phyloP scores from a whole-genome alignment of 64 coral and sea anemone genomes.

The Anthopleura sola region DNA sequence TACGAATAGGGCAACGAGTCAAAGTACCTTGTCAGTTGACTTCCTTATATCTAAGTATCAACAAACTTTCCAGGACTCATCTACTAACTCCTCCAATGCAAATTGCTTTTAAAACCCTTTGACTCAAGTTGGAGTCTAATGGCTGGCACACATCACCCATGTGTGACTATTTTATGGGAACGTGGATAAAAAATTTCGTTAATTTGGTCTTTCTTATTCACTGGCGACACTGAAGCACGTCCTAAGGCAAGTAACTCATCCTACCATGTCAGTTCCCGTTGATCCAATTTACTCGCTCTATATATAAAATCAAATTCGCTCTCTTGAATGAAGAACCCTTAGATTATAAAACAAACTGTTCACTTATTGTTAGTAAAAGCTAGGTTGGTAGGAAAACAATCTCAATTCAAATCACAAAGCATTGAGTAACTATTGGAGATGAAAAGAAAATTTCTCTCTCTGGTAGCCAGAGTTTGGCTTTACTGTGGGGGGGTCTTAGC shows the following conservation, averaged over 20 bases:
- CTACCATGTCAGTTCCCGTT: neutral
- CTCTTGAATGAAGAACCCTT: neutral
- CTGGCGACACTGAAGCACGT: neutral
- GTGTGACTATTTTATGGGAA: constrained; percentile 4
- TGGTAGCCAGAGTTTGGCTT: neutral
- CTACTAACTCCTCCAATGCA: constrained; percentile 1
- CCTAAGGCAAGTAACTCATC: neutral
- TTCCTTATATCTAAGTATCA: constrained; percentile 10
- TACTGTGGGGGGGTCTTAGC: neutral
- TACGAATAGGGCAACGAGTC: constrained; percentile 4
- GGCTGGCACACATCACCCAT: neutral
- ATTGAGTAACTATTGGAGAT: constrained; percentile 2
- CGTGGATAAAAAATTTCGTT: neutral
- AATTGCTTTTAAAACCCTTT: constrained; percentile 11
- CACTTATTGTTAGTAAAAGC: neutral
- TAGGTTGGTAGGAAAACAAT: constrained; percentile 1
- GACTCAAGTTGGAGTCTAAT: neutral
- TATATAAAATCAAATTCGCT: neutral
- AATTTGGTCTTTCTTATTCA: neutral
- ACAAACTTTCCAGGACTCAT: neutral
- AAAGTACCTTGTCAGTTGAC: neutral
- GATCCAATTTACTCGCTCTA: neutral
- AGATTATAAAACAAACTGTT: neutral
- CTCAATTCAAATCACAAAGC: neutral
- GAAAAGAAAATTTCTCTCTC: neutral